Base-by-base conservation (phyloP, 2,797 vertebrate species). In the Fistularia commersonii region DNA sequence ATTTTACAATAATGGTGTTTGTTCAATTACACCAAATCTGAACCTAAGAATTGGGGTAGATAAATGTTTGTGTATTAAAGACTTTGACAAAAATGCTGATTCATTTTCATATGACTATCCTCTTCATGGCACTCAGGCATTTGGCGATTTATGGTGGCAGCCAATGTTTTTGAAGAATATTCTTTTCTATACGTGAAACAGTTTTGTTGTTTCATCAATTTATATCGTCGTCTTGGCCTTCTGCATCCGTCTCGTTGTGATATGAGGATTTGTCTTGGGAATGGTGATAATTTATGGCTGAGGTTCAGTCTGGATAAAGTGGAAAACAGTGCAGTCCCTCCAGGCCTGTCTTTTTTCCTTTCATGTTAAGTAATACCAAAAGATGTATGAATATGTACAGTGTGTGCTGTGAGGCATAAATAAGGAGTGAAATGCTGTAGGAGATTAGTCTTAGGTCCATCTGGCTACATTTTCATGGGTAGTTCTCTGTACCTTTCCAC, bases 401-500 rank as follows among this genome's bases (percentile, higher is more conserved):
- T 45, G n/a, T 52, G 41, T 40, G 51, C 45, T 41, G 7, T 43
- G 57, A 68, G 58, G 61, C 56, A 75, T 56, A 64, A 61, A 74
- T 53, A 75, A 70, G 57, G 39, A 67, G 67, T 49, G 51, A 65
- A 58, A 58, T 53, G 58, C 57, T 61, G 58, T 23, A 44, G 32
- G 40, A 72, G 81, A 76, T 81, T 70, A 83, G 45, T 49, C 50
- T 39, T 61, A 66, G 54, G 64, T 71, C 55, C 45, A 68, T 54
- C 37, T 12, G 7, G 50, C 66, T 74, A 69, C 69, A 76, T 74
- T 82, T 80, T 81, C 75, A 84, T 77, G 64, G 76, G 80, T 82
- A 68, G 67, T 46, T n/a, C 63, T 57, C 56, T 51, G 63, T 77
- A 80, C 77, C 74, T 75, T 66, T 61, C 64, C 64, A 55, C 69